Conservation (phyloP, 2,113 vertebrate genomes). For the Gobio gobio region DNA sequence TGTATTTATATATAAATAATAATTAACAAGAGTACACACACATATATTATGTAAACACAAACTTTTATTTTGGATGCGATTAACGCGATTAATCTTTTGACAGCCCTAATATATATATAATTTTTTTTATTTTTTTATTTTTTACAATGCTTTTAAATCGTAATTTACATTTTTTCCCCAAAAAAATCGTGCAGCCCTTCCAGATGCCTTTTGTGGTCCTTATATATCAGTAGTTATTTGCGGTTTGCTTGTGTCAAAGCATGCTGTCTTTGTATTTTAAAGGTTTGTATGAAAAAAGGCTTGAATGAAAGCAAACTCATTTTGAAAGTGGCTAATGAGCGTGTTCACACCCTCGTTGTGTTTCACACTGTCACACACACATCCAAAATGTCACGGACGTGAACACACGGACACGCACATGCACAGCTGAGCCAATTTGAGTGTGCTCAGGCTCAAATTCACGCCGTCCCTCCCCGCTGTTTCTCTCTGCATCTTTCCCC, state of each 20-base stretch:
- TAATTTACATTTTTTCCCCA: no score
- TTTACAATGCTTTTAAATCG: neutral
- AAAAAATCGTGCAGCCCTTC: no score
- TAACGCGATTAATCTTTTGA: no score
- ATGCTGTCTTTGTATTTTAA: neutral
- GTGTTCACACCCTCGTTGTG: slow-evolving; percentile 40
- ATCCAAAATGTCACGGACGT: slow-evolving; percentile 39
- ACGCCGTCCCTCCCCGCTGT: neutral
- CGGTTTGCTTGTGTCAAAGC: neutral
- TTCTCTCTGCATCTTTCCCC: neutral
- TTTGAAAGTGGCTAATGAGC: slow-evolving; percentile 52
- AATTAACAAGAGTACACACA: no score
- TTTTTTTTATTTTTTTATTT: neutral
- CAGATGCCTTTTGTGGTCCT: neutral
- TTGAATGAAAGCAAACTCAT: slow-evolving; percentile 35
- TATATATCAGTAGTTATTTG: neutral
- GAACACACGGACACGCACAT: slow-evolving; percentile 11
- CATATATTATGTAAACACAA: no score
- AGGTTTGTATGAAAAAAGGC: neutral
- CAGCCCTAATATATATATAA: no score
- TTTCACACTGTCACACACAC: slow-evolving; percentile 46
- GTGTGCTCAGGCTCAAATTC: slow-evolving; percentile 9
- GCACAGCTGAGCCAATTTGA: slow-evolving; percentile 34
- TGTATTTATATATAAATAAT: no score
- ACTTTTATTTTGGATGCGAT: no score